Evolutionary conservation across 2,888 invertebrate genomes (phyloP), one percentile per base, ranked within the genome.

Genomic region (Sesamia inferens): DNA sequence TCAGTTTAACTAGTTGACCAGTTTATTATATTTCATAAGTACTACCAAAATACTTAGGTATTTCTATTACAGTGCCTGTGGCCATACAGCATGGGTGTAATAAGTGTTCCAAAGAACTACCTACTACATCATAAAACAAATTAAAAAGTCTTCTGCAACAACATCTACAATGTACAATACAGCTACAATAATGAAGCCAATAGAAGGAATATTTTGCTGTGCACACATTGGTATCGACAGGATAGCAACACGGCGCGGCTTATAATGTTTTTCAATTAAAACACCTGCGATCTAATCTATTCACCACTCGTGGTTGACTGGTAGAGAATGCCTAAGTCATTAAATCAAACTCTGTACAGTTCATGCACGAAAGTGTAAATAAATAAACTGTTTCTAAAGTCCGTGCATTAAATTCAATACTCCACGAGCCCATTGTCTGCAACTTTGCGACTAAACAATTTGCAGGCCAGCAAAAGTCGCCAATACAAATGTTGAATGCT

Each of bases 371-470:
- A n/a, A n/a, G n/a, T n/a, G n/a, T n/a, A n/a, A n/a, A n/a, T n/a
- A n/a, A n/a, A n/a, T n/a, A 31, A 13, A 24, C n/a, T 47, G 47
- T 65, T 31, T 42, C 44, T 59, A 47, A 68, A 10, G 13, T 22
- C 13, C 24, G 48, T 57, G 31, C 63, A 39, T 63, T 61, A 64
- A 54, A 68, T 70, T 74, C 51, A 78, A 73, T 61, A 48, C 24
- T 51, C 39, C 47, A 59, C 57, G 68, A 70, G 69, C 31, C 61
- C 61, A 65, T 83, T 83, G 74, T 74, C 54, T 42, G 55, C 67
- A 74, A 74, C 79, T 79, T 81, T 68, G 71, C 51, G 39, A 79
- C 59, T 59, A 73, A 82, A 82, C 74, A 70, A 82, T 76, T 82
- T 78, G 74, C 78, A 76, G 78, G 73, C 79, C 48, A 57, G 68